phyloP scores from a whole-genome alignment of 2,888 invertebrate species.

The Cephus nigrinus region DNA sequence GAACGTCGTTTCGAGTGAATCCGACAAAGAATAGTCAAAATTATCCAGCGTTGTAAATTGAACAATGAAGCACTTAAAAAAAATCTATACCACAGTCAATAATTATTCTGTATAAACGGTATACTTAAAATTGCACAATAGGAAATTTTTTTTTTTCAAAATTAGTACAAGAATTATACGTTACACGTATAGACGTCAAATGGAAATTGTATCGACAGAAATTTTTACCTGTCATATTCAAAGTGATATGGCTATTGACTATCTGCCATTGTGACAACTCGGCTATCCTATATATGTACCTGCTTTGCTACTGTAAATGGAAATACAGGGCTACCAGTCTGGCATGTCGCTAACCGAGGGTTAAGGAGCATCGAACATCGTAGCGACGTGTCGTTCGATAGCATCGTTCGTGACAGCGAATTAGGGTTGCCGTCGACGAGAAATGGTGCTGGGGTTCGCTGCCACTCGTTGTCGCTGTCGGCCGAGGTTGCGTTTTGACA shows the following conservation, averaged over 20 bases:
- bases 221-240: neutral
- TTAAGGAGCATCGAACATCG: constrained; percentile 35
- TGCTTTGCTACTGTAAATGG: neutral
- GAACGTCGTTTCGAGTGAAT: neutral
- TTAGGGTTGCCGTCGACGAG: constrained; percentile 14
- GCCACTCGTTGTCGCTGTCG: constrained; percentile 21
- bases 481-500: constrained; percentile 28
- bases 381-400: constrained; percentile 21
- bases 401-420: constrained; percentile 28
- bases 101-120: neutral
- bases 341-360: constrained; percentile 27
- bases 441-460: constrained; percentile 25
- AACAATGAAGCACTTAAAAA: neutral
- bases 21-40: neutral
- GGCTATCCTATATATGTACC: neutral
- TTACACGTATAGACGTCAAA: neutral
- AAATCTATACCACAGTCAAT: neutral
- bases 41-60: neutral
- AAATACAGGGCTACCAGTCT: neutral
- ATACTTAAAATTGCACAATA: neutral
- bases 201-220: neutral
- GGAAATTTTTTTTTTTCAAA: neutral
- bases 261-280: neutral
- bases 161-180: neutral
- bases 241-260: neutral